Evolutionary conservation across 2,113 vertebrate genomes (phyloP).

Genomic region (Tragelaphus scriptus): DNA sequence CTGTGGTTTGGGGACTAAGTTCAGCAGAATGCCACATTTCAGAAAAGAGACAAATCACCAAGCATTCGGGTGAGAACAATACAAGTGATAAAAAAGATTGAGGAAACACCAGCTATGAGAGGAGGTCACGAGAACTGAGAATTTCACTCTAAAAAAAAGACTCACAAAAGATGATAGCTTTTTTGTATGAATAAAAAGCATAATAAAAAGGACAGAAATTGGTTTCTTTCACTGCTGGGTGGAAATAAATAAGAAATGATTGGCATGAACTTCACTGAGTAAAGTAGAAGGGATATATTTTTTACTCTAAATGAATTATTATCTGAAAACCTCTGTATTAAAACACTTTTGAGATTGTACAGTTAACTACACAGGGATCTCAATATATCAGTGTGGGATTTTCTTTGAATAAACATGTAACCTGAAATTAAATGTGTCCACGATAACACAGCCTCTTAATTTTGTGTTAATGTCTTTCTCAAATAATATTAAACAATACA

Average conservation of each 20-base stretch:
- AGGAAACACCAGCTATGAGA: background rate
- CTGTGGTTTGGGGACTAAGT: constrained; percentile 33
- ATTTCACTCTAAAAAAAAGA: background rate
- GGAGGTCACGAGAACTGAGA: background rate
- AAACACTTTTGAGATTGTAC: background rate
- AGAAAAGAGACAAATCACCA: constrained; percentile 43
- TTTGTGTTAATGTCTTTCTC: background rate
- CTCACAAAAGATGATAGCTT: background rate
- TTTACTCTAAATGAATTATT: background rate
- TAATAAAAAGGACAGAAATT: background rate
- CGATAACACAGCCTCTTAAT: background rate
- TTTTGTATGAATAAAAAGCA: background rate
- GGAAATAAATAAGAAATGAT: constrained; percentile 30
- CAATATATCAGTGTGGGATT: background rate
- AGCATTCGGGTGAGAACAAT: constrained; percentile 6
- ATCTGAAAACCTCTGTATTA: background rate
- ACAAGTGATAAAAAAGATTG: constrained; percentile 34
- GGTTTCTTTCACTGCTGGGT: background rate
- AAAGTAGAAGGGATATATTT: background rate
- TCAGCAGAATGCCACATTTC: constrained; percentile 23
- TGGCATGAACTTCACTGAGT: background rate
- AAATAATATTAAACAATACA: background rate
- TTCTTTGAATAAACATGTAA: constrained; percentile 11
- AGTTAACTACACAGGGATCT: background rate
- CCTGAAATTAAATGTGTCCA: background rate